Conservation (phyloP, 2,113 vertebrate genomes). For the Heterocephalus glaber region DNA sequence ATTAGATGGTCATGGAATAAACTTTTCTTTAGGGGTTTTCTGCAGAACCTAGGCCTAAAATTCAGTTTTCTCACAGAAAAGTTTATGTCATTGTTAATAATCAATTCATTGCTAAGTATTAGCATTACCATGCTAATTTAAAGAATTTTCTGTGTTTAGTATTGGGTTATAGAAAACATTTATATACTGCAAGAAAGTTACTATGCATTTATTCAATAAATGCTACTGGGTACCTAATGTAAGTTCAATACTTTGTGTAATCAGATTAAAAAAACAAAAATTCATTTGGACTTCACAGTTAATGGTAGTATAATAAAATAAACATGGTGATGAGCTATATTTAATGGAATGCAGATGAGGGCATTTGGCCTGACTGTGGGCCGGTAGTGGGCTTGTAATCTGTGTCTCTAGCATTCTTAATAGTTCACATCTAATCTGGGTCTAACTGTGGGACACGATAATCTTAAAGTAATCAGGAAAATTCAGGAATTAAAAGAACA, state of each 20-base stretch:
- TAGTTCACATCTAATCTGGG: background rate
- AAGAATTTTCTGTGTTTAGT: background rate
- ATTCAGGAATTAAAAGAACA: slow-evolving; percentile 11
- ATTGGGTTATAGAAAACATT: background rate
- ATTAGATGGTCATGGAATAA: background rate
- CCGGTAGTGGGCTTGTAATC: background rate
- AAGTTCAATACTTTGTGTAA: background rate
- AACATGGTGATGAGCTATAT: background rate
- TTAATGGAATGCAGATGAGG: background rate
- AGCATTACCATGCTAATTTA: background rate
- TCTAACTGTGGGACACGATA: background rate
- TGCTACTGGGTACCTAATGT: background rate
- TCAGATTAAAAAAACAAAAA: background rate
- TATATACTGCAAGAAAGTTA: background rate
- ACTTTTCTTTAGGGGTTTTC: background rate
- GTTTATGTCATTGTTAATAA: background rate
- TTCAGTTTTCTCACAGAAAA: background rate
- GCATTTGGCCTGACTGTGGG: background rate
- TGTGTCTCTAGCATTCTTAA: background rate
- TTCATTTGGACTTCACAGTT: background rate
- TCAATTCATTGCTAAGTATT: background rate
- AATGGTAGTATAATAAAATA: background rate
- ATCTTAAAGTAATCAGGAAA: background rate
- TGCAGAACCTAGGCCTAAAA: background rate
- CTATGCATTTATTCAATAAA: background rate